Evolutionary conservation across 2,888 invertebrate species (phyloP).

Genomic region (Bibio marci): DNA sequence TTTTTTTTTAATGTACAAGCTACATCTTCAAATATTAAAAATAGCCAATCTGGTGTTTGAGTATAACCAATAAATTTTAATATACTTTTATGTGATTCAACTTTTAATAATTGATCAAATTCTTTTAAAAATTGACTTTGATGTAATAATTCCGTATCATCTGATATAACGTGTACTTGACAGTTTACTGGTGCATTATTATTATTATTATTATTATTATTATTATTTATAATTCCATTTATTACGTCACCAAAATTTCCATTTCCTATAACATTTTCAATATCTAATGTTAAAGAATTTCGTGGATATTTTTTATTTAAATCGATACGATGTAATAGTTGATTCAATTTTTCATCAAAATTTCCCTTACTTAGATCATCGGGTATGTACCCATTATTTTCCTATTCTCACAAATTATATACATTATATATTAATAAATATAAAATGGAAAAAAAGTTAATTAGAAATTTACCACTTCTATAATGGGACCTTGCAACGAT

Average conservation of each 20-base stretch:
- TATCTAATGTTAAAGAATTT: conserved; percentile 52
- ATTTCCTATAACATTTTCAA: conserved; percentile 47
- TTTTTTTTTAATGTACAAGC: conserved; percentile 51
- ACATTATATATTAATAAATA: neutral
- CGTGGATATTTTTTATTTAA: conserved; percentile 35
- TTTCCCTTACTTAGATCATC: conserved; percentile 62
- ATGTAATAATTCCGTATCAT: conserved; percentile 30
- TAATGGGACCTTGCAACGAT: conserved; percentile 61
- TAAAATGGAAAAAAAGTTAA: neutral
- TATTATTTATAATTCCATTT: conserved; percentile 45
- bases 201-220: conserved; percentile 35
- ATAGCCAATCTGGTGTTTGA: conserved; percentile 56
- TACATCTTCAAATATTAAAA: conserved; percentile 54
- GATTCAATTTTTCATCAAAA: conserved; percentile 58
- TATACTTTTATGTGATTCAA: conserved; percentile 53
- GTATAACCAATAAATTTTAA: conserved; percentile 61
- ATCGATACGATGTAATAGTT: conserved; percentile 38
- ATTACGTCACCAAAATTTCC: conserved; percentile 68
- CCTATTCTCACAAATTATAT: conserved; percentile 27
- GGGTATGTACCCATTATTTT: conserved; percentile 60
- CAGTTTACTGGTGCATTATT: conserved; percentile 28
- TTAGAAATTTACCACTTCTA: conserved; percentile 39
- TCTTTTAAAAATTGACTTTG: conserved; percentile 45
- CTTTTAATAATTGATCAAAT: conserved; percentile 49
- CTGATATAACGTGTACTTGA: conserved; percentile 48